Conservation (phyloP, 1,140 invertebrate species). For the Odontomachus brunneus region DNA sequence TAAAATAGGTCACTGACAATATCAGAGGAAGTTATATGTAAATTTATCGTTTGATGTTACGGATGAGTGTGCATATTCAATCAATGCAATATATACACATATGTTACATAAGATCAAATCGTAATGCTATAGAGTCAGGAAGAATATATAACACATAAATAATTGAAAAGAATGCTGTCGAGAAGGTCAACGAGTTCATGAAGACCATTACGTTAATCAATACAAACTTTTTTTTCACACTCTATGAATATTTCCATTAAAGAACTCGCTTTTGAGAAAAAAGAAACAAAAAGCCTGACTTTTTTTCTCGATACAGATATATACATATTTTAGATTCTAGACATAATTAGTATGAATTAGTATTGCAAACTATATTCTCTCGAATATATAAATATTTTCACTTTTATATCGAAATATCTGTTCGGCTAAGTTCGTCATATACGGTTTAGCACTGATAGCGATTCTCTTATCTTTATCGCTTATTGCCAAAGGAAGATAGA, state of each 20-base stretch:
- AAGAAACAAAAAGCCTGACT: too few species aligned
- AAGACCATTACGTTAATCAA: background rate
- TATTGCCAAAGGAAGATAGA: too few species aligned
- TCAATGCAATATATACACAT: background rate
- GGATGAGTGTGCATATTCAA: background rate
- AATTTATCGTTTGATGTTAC: slow-evolving; percentile 3
- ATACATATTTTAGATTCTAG: too few species aligned
- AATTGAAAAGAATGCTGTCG: background rate
- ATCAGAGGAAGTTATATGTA: background rate
- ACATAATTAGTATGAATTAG: too few species aligned
- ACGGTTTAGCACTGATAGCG: too few species aligned
- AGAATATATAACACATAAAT: background rate
- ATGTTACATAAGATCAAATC: background rate
- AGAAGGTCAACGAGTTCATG: slow-evolving; percentile 10
- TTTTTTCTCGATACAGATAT: too few species aligned
- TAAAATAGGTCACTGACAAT: background rate
- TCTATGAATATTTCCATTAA: background rate
- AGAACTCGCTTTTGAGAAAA: background rate
- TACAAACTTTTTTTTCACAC: background rate
- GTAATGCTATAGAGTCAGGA: background rate
- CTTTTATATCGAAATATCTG: too few species aligned
- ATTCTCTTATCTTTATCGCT: too few species aligned
- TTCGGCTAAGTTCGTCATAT: too few species aligned
- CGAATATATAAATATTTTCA: too few species aligned
- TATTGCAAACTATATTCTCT: too few species aligned